Evolutionary conservation across 2,888 invertebrate species (phyloP).

Genomic region (Lasioglossum leucozonium): DNA sequence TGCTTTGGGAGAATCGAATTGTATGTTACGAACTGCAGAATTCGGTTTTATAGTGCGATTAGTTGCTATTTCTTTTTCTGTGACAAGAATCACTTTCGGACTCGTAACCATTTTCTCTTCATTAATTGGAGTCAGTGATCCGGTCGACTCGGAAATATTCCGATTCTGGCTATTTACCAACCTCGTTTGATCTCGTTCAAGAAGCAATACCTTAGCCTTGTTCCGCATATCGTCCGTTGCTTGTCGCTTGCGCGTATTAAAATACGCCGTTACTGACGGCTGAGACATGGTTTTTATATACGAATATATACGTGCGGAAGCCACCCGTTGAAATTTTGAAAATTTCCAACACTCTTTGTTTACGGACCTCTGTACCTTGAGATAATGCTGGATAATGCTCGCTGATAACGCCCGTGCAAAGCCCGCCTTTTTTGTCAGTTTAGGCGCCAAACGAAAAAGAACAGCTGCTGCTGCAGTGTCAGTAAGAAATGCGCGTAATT

Average conservation of each 20-base stretch:
- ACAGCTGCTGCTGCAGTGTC: constrained; percentile 3
- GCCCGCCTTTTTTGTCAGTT: constrained; percentile 63
- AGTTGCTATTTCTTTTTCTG: constrained; percentile 18
- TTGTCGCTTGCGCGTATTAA: constrained; percentile 91
- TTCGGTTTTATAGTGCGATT: constrained; percentile 57
- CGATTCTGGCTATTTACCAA: constrained; percentile 48
- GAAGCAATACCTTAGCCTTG: constrained; percentile 84
- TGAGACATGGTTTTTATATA: constrained; percentile 88
- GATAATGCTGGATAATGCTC: not conserved
- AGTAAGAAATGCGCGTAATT: constrained; percentile 26
- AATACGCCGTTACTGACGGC: constrained; percentile 91
- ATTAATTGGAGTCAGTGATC: constrained; percentile 45
- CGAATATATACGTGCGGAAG: constrained; percentile 45
- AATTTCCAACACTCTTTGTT: constrained; percentile 13
- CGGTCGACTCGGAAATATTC: constrained; percentile 24
- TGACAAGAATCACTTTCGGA: constrained; percentile 65
- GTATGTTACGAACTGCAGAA: constrained; percentile 73
- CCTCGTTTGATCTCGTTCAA: constrained; percentile 81
- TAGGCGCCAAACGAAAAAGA: constrained; percentile 50
- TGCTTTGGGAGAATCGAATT: constrained; percentile 74
- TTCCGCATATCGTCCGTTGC: constrained; percentile 88
- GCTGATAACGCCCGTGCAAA: not conserved
- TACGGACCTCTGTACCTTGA: not conserved
- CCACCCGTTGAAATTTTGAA: constrained; percentile 54
- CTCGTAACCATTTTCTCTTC: constrained; percentile 61